These are phyloP conservation scores for Acrobasis suavella DNA, from an alignment of 2,888 invertebrate species.

Conservation along the genomic window DNA sequence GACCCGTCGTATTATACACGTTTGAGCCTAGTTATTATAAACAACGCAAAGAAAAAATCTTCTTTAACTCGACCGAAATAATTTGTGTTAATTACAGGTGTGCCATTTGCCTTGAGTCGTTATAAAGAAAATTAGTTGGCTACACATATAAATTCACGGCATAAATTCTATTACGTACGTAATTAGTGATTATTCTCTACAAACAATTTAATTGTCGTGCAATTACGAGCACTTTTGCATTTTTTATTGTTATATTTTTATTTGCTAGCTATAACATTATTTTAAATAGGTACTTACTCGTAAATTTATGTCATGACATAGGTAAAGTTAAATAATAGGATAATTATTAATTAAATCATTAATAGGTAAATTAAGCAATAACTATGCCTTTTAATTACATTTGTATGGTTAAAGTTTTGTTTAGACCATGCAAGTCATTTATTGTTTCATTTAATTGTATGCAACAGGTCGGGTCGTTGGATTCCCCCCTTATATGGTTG, in stretches of 20 bases:
- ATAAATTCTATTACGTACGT: conserved; percentile 51
- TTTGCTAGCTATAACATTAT: neutral
- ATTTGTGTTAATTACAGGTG: conserved; percentile 56
- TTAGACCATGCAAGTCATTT: no score
- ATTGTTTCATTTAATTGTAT: no score
- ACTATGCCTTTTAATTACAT: no score
- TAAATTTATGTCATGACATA: neutral
- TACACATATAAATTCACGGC: conserved; percentile 48
- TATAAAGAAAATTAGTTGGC: conserved; percentile 50
- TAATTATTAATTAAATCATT: no score
- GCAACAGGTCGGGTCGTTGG: no score
- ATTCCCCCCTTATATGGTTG: no score
- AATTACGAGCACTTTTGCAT: conserved; percentile 32
- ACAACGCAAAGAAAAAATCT: conserved; percentile 42
- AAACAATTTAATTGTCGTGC: conserved; percentile 47
- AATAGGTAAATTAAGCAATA: no score
- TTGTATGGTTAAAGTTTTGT: no score
- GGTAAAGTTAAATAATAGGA: no score
- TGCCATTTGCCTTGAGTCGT: conserved; percentile 45
- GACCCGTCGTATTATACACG: conserved; percentile 36
- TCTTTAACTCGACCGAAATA: conserved; percentile 48
- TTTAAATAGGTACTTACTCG: neutral
- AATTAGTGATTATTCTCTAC: conserved; percentile 53
- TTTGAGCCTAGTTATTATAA: conserved; percentile 39
- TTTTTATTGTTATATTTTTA: conserved; percentile 6